phyloP scores from a whole-genome alignment of 2,113 vertebrate species.

The Rhegmatorhina hoffmannsi region DNA sequence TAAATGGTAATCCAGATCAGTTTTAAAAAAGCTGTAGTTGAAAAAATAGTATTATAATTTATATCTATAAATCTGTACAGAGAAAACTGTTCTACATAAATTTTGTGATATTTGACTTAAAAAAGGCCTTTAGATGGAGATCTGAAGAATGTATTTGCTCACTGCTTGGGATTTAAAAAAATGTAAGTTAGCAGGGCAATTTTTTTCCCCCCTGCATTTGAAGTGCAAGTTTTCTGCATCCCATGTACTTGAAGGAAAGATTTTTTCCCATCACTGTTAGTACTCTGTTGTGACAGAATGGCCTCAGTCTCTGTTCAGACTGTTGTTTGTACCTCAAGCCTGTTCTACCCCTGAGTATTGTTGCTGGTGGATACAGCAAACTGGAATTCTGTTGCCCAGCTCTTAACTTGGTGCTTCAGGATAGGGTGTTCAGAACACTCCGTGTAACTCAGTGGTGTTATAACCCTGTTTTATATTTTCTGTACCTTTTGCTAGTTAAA shows the following conservation, averaged over 20 bases:
- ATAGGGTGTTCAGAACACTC: neutral
- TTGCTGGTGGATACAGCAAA: neutral
- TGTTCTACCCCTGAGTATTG: neutral
- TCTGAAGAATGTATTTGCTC: neutral
- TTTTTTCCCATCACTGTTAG: neutral
- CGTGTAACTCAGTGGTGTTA: neutral
- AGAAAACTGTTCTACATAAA: neutral
- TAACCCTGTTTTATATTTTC: neutral
- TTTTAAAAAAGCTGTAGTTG: constrained; percentile 25
- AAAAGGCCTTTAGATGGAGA: neutral
- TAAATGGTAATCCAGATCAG: neutral
- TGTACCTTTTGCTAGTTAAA: neutral
- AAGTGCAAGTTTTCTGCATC: neutral
- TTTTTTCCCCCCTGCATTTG: neutral
- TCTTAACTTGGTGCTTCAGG: neutral
- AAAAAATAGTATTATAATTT: constrained; percentile 48
- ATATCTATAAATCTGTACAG: neutral
- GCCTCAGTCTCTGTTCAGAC: neutral
- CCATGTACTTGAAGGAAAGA: neutral
- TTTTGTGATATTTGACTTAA: neutral
- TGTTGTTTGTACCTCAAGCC: neutral
- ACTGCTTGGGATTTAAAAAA: neutral
- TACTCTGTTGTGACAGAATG: neutral
- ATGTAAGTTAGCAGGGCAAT: too few relatives aligned
- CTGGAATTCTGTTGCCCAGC: neutral